Conservation (phyloP, 64 coral and sea anemone genomes). For the Anthopleura sola region DNA sequence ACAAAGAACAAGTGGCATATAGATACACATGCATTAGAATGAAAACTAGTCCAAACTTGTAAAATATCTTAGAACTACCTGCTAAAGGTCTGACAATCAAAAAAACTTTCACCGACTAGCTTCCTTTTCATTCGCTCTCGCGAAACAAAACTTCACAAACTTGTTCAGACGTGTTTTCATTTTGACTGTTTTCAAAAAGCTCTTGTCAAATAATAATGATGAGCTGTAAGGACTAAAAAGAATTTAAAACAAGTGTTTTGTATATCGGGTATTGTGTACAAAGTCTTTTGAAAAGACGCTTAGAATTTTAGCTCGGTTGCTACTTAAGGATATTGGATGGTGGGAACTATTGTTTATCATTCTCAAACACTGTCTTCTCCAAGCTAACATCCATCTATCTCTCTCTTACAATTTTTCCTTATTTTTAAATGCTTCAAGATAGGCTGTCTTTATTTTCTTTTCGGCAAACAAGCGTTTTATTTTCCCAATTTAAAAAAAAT, state of each 20-base stretch:
- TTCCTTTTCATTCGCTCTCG: not conserved
- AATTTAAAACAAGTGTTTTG: not conserved
- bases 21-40: not conserved
- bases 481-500: too few relatives aligned
- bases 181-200: not conserved
- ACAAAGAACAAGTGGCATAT: constrained; percentile 1
- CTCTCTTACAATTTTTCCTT: too few relatives aligned
- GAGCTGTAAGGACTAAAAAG: not conserved
- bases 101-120: not conserved
- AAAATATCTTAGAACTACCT: not conserved
- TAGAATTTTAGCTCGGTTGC: not conserved
- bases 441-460: too few relatives aligned
- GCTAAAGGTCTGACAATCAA: not conserved
- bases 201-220: not conserved
- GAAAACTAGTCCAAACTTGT: not conserved
- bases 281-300: not conserved
- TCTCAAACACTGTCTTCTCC: not conserved
- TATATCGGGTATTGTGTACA: not conserved
- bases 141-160: not conserved
- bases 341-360: not conserved
- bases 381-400: too few relatives aligned
- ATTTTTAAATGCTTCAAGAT: too few relatives aligned
- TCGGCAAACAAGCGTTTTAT: too few relatives aligned
- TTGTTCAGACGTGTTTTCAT: not conserved
- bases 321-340: constrained; percentile 11